Evolutionary conservation across 2,113 vertebrate genomes (phyloP).

Genomic region (Calypte anna): DNA sequence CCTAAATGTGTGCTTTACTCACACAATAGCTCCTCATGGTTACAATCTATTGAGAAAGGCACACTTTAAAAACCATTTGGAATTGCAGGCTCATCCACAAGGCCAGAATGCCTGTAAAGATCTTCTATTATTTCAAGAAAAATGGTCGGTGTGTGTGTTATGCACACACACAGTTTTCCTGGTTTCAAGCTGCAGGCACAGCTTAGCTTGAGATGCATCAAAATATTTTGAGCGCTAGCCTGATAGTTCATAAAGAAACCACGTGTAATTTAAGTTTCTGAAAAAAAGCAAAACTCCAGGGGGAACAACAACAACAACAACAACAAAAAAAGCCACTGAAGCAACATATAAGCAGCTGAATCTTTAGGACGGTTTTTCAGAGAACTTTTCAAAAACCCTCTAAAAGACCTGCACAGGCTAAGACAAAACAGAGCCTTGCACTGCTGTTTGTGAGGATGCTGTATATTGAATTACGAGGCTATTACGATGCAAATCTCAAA

Average conservation of each 20-base stretch:
- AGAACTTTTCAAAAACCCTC: constrained; percentile 32
- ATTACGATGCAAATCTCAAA: constrained; percentile 76
- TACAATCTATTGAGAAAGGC: constrained; percentile 59
- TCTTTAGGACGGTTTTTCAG: neutral
- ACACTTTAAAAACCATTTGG: constrained; percentile 68
- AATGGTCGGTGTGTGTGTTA: neutral
- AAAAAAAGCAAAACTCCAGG: neutral
- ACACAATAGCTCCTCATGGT: constrained; percentile 62
- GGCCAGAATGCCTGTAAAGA: constrained; percentile 56
- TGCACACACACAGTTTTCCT: constrained; percentile 8
- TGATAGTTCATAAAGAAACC: constrained; percentile 33
- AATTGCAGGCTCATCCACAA: constrained; percentile 52
- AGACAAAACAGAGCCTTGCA: constrained; percentile 55
- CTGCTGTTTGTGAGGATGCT: constrained; percentile 54
- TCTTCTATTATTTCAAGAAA: constrained; percentile 37
- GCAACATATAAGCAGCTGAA: constrained; percentile 13
- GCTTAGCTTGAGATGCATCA: constrained; percentile 53
- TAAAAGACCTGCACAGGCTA: neutral
- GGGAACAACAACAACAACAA: too few relatives aligned
- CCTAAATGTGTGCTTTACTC: constrained; percentile 62
- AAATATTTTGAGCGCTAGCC: constrained; percentile 57
- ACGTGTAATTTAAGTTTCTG: constrained; percentile 6
- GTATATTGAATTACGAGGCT: constrained; percentile 55
- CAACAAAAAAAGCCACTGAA: neutral
- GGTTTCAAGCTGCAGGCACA: constrained; percentile 22